A percentile compares a stretch with the other conserved stretches of the same genome.
These are phyloP conservation scores for Rousettus leschenaultii DNA, from an alignment of 2,113 vertebrate species.

Conservation along the genomic window DNA sequence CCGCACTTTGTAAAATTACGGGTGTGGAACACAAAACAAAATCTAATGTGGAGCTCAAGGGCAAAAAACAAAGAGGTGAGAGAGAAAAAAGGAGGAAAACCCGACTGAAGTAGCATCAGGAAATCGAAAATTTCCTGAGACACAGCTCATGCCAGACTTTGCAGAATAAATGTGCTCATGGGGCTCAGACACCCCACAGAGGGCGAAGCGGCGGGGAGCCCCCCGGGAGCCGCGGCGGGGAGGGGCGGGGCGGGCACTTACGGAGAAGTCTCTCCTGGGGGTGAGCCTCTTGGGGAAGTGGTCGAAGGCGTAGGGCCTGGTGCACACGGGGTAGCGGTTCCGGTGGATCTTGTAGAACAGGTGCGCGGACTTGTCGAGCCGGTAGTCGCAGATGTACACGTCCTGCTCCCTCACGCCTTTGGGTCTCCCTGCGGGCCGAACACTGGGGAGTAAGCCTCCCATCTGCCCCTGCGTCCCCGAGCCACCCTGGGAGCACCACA, in stretches of 20 bases:
- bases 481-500: background rate
- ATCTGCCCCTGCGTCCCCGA: background rate
- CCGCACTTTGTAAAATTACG: background rate
- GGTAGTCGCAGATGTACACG: constrained; percentile 98
- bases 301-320: constrained; percentile 97
- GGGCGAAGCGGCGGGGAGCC: background rate
- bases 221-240: background rate
- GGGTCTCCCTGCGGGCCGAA: constrained; percentile 87
- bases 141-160: background rate
- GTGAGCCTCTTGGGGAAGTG: constrained; percentile 97
- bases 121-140: background rate
- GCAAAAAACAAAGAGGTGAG: background rate
- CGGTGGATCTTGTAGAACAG: constrained; percentile 99
- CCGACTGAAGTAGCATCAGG: background rate
- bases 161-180: background rate
- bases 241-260: constrained; percentile 77
- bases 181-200: background rate
- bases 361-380: constrained; percentile 97
- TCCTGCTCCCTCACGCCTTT: constrained; percentile 97
- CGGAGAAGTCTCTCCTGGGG: constrained; percentile 97
- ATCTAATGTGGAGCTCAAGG: background rate
- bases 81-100: background rate
- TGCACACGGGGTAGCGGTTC: constrained; percentile 97
- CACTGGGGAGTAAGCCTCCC: constrained; percentile 11
- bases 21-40: background rate